Base-by-base conservation (phyloP, 1,140 invertebrate genomes). In the Brachionus paranguensis region DNA sequence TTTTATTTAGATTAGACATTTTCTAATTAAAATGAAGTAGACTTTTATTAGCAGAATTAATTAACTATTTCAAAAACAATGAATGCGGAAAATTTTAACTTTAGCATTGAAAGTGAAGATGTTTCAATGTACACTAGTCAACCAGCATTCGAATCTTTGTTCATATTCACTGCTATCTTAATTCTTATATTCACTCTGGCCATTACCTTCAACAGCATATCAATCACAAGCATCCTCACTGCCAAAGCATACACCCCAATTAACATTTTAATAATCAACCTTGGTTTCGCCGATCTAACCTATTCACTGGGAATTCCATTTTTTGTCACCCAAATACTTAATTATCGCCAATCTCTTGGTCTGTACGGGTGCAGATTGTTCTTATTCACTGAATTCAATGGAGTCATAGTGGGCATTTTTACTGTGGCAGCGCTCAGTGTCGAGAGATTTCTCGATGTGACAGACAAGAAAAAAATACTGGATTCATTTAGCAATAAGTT, bases 341-440 rank as follows among this genome's bases (percentile, higher is more conserved):
- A 68, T 20, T 81, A 64, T 27, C 53, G 29, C 29, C 43, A 45
- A 47, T 37, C 53, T 29, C 43, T 81, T 10, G 50, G 78, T 14
- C 29, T 60, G 17, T 81, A 29, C n/a, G 78, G 78, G 14, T 81
- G 78, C 17, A 50, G 53, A n/a, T 12, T 68, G 20, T 81, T 81
- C 33, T 14, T 81, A 10, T 68, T 81, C 27, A 81, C 78, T 20
- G 78, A 81, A 41, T 81, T 81, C 14, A 45, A 41, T 47, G 78
- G 78, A 41, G 37, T 68, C 3, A 81, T 81, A 45, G 78, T 81
- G 3, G 60, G 78, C 78, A 81, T 81, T 17, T 68, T 81, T 41
- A 81, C 78, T 11, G 53, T 81, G 11, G 60, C 78, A 24, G 78
- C 78, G 7, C 53, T 81, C 14, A 81, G 78, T 45, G 33, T 81